Conservation (phyloP, 2,888 invertebrate species). For the Oxystoma pomonae region DNA sequence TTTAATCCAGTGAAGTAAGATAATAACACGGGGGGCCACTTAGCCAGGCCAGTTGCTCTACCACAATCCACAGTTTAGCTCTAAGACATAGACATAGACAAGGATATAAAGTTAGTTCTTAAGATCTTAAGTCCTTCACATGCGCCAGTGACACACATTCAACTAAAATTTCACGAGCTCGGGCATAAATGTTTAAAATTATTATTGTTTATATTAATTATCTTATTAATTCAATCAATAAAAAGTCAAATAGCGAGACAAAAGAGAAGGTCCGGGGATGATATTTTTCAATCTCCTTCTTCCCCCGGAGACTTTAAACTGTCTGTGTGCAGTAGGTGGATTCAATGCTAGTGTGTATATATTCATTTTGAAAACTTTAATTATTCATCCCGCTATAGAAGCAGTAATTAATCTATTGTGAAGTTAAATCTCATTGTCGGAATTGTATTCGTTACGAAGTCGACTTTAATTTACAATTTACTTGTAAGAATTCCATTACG, state of each 20-base stretch:
- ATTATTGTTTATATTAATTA: too few relatives aligned
- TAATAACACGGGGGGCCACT: too few relatives aligned
- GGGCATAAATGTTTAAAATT: too few relatives aligned
- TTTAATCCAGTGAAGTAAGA: too few relatives aligned
- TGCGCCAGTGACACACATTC: too few relatives aligned
- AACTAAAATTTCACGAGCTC: too few relatives aligned
- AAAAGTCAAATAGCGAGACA: background rate
- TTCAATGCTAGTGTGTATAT: slow-evolving; percentile 20
- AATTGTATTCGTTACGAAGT: slow-evolving; percentile 47
- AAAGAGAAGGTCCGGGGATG: background rate
- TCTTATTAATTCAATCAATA: background rate
- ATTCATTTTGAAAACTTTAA: slow-evolving; percentile 44
- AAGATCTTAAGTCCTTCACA: too few relatives aligned
- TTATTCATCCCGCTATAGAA: slow-evolving; percentile 48
- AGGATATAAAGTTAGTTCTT: too few relatives aligned
- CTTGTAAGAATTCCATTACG: slow-evolving; percentile 44
- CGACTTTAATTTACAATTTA: slow-evolving; percentile 51
- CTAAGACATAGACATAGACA: too few relatives aligned
- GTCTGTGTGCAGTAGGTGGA: background rate
- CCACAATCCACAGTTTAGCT: too few relatives aligned
- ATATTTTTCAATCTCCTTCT: background rate
- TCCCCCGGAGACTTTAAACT: background rate
- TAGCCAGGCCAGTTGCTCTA: too few relatives aligned
- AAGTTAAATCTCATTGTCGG: slow-evolving; percentile 47
- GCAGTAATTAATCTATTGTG: slow-evolving; percentile 51